Evolutionary conservation across 2,797 vertebrate species (phyloP), one percentile per base, ranked within the genome.

Genomic region (Premnoplex brunnescens): DNA sequence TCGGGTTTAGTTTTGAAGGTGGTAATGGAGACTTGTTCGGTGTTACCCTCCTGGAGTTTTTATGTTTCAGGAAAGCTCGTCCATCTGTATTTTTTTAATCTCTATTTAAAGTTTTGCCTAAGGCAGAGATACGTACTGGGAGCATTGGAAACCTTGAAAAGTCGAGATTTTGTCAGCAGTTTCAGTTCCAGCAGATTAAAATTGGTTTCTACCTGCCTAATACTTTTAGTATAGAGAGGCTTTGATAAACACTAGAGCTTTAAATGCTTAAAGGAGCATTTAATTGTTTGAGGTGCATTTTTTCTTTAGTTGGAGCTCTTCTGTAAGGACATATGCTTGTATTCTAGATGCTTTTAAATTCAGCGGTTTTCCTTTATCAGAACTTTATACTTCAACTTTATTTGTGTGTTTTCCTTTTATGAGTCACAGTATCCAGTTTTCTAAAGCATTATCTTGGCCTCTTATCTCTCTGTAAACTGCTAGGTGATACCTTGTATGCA

Each of bases 351-450:
- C 68, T 88, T 95, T 94, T 73, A 86, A 93, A 88, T 86, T 84
- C 58, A 62, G 24, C 41, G 28, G 7, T 73, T 95, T 89, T 78
- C 59, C n/a, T 93, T 86, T 90, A 81, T 84, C 55, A 76, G 39
- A 91, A 64, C 28, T 39, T 39, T 39, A 39, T 27, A 23, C 43
- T 91, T 91, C 30, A 71, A 19, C 34, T 86, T 71, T 68, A 14
- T 92, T 93, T 95, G 85, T 30, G 24, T 68, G 48, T 84, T 91
- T 88, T 48, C 22, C 73, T 93, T 89, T 93, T 81, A 81, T 73
- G 63, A 91, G 69, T 76, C 73, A 32, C 26, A 46, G n/a, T 59
- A 86, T 75, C 36, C 55, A 94, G 52, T 94, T 92, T 91, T 92
- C 82, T 51, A n/a, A 73, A 95, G 89, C 69, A 36, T 91, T 92